phyloP scores from a whole-genome alignment of 2,888 invertebrate species.

The Lycophotia porphyrea region DNA sequence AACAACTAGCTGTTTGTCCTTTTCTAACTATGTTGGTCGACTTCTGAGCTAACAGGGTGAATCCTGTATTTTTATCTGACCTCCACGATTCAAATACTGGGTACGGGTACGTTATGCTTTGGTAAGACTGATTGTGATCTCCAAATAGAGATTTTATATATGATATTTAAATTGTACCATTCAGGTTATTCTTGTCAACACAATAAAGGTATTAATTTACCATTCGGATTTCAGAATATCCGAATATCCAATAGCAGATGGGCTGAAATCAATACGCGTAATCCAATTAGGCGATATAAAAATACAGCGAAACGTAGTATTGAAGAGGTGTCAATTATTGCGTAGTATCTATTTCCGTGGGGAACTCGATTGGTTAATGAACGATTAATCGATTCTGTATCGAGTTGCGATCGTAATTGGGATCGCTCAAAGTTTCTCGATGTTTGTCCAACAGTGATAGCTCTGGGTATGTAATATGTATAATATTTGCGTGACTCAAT shows the following conservation, averaged over 20 bases:
- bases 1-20: too few species aligned
- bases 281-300: conserved; percentile 46
- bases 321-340: conserved; percentile 43
- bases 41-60: not conserved
- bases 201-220: conserved; percentile 7
- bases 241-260: conserved; percentile 8
- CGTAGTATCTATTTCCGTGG: conserved; percentile 50
- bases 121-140: not conserved
- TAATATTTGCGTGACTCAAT: conserved; percentile 38
- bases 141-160: not conserved
- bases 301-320: conserved; percentile 38
- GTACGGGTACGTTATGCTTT: not conserved
- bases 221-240: conserved; percentile 14
- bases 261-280: conserved; percentile 42
- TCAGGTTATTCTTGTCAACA: not conserved
- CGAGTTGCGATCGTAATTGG: conserved; percentile 55
- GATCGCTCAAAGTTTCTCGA: conserved; percentile 58
- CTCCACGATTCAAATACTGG: not conserved
- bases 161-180: not conserved
- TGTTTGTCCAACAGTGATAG: conserved; percentile 50
- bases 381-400: conserved; percentile 48
- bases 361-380: conserved; percentile 38
- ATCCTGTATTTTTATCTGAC: not conserved
- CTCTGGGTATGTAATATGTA: conserved; percentile 32
- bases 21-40: not conserved